Evolutionary conservation across 1,140 invertebrate species (phyloP), one percentile per base, ranked within the genome.

Genomic region (Antheraea pernyi): DNA sequence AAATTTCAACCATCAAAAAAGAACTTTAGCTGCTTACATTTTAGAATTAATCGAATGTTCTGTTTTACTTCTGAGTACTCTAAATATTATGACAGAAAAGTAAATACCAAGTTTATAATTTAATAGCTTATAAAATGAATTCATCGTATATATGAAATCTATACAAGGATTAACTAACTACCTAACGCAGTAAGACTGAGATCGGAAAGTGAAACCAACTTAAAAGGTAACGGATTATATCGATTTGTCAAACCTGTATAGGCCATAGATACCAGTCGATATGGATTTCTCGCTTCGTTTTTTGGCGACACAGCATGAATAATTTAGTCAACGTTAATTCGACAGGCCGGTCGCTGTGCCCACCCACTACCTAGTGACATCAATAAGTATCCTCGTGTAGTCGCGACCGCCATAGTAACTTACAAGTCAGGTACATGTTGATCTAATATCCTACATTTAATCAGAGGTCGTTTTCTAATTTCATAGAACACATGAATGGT

Each of bases 281-380:
- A 75, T 76, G 68, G 67, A 82, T 80, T 82, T 85, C 81, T 79
- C 77, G 79, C 74, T 80, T 79, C 77, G 80, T 83, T 87, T 87
- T 87, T 82, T 77, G 72, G 73, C 65, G 77, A 78, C 82, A 73
- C 73, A 80, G 78, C 80, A 83, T 77, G 83, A 91, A 89, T 89
- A 88, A 88, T 87, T 83, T 85, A 83, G 74, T 77, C 67, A 71
- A 75, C 69, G 71, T 73, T 81, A 78, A 79, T 84, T 84, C 75
- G 74, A 75, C 74, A 79, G 76, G 67, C 46, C 78, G 74, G 19
- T 39, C 37, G 39, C 19, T 65, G 64, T 42, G 18, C 16, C 64
- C 64, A 30, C 81, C 83, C 67, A 72, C 69, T 11, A 73, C 85
- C 88, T 75, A 81, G 76, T 88, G 84, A 87, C 86, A 89, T 78